Percentiles rank a stretch among this genome's conserved stretches.
phyloP scores from a whole-genome alignment of 23 tunicate genomes.

The Oikopleura dioica region DNA sequence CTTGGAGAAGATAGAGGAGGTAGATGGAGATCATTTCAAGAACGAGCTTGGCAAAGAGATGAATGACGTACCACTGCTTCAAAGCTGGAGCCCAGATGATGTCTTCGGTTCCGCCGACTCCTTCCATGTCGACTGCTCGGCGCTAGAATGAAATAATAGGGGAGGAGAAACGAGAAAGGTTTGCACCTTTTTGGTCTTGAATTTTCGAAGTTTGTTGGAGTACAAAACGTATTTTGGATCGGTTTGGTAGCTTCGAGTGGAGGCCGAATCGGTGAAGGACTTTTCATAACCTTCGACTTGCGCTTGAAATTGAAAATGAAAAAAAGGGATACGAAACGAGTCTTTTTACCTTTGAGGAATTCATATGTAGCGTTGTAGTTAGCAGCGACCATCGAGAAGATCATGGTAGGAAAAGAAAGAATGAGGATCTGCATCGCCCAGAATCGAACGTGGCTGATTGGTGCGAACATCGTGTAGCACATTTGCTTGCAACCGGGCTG shows the following conservation, averaged over 20 bases:
- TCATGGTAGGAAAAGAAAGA: neutral
- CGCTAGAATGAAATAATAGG: too few relatives aligned
- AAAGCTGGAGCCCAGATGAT: slow-evolving; percentile 4
- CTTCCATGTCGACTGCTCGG: too few relatives aligned
- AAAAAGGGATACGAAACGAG: too few relatives aligned
- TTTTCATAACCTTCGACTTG: too few relatives aligned
- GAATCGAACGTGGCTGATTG: neutral
- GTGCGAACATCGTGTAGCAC: slow-evolving; percentile 2
- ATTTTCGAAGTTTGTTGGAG: too few relatives aligned
- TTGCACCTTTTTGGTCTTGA: too few relatives aligned
- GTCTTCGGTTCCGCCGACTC: neutral
- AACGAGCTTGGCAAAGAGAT: neutral
- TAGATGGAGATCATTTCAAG: neutral
- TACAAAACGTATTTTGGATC: too few relatives aligned
- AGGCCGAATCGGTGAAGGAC: too few relatives aligned
- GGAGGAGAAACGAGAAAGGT: too few relatives aligned
- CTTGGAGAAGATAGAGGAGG: neutral
- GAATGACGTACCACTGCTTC: neutral
- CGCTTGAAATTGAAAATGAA: too few relatives aligned
- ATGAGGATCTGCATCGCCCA: slow-evolving; percentile 8
- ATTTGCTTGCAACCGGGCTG: slow-evolving; percentile 1
- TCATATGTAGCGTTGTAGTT: neutral
- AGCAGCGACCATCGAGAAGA: neutral
- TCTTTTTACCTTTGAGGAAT: neutral
- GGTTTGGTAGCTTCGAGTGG: too few relatives aligned